These are phyloP conservation scores for Allophyes oxyacanthae DNA, from an alignment of 2,888 invertebrate species.

Conservation along the genomic window DNA sequence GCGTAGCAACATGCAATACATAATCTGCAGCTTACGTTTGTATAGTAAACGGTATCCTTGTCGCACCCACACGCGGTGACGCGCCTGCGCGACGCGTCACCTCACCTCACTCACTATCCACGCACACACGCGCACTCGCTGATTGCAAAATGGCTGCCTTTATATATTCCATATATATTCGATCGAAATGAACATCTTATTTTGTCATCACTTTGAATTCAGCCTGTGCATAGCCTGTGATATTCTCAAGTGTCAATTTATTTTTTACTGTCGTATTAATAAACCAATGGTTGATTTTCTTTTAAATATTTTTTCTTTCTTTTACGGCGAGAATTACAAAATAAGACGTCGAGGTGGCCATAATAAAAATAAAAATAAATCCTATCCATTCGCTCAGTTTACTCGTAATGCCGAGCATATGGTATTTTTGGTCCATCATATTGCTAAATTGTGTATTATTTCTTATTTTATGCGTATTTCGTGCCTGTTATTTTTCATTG, in stretches of 20 bases:
- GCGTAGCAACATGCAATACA: conserved; percentile 50
- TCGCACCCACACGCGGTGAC: conserved; percentile 67
- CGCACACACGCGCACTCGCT: conserved; percentile 58
- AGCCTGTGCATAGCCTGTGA: conserved; percentile 10
- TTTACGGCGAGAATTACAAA: conserved; percentile 25
- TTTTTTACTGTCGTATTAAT: conserved; percentile 17
- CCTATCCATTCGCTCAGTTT: conserved; percentile 4
- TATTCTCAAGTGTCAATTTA: conserved; percentile 36
- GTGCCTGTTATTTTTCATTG: conserved; percentile 29
- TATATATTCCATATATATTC: no score
- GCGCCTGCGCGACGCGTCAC: conserved; percentile 59
- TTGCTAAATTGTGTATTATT: conserved; percentile 15
- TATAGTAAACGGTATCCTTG: conserved; percentile 64
- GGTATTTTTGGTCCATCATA: conserved; percentile 19
- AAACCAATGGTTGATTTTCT: conserved; percentile 2
- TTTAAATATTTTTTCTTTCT: conserved; percentile 4
- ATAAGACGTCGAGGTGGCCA: conserved; percentile 42
- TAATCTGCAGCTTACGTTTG: conserved; percentile 51
- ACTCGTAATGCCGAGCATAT: conserved; percentile 5
- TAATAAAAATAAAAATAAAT: conserved; percentile 44
- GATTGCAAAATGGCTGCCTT: conserved; percentile 76
- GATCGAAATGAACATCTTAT: conserved; percentile 57
- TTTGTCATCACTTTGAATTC: conserved; percentile 47
- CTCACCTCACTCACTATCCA: conserved; percentile 45
- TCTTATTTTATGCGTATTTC: conserved; percentile 12